Evolutionary conservation across 2,113 vertebrate genomes (phyloP).

Genomic region (Oriolus oriolus): DNA sequence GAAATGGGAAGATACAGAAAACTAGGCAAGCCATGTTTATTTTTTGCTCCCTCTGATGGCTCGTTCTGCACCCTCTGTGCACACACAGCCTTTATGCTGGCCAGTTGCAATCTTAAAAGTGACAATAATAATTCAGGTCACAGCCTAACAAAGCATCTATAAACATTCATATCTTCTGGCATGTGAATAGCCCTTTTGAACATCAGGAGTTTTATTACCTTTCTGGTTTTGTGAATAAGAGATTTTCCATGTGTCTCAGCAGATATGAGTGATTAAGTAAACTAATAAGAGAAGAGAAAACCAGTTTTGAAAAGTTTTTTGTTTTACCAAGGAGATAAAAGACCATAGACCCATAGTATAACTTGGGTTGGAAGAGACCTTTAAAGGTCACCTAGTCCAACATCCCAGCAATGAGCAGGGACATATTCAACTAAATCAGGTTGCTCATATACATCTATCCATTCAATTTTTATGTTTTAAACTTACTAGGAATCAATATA

Average conservation of each 20-base stretch:
- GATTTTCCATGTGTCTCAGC: neutral
- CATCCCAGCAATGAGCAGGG: neutral
- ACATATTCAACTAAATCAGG: neutral
- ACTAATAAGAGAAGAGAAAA: neutral
- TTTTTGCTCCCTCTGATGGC: neutral
- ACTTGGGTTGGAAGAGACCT: neutral
- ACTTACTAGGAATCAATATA: neutral
- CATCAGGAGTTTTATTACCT: constrained; percentile 13
- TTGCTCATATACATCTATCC: neutral
- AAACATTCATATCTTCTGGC: neutral
- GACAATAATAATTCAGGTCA: neutral
- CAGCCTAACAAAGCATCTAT: neutral
- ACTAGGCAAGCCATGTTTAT: neutral
- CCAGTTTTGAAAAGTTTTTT: neutral
- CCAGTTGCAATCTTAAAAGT: neutral
- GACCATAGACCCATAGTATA: neutral
- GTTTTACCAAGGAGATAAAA: neutral
- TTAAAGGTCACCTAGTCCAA: neutral
- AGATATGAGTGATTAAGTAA: neutral
- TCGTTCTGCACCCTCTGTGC: neutral
- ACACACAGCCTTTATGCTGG: neutral
- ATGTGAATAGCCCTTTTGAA: neutral
- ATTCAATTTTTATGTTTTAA: neutral
- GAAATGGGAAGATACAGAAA: neutral
- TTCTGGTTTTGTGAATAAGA: neutral